Percentiles rank a stretch among this genome's conserved stretches.
Evolutionary conservation across 2,888 invertebrate genomes (phyloP).

Genomic region (Pocota personata): DNA sequence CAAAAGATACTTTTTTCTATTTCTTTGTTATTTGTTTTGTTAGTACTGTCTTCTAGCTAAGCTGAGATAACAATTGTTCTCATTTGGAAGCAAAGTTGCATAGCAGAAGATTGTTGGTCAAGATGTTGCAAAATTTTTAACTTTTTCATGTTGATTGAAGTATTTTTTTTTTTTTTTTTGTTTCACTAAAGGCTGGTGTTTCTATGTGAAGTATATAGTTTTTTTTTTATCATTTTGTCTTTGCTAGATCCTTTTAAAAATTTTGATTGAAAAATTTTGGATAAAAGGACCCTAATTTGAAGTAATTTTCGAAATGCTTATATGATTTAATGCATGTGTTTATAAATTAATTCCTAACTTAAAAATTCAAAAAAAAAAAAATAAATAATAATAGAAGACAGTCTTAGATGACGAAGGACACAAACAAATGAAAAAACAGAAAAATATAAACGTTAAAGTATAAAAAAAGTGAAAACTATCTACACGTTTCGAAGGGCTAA

Average conservation of each 20-base stretch:
- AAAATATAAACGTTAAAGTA: constrained; percentile 42
- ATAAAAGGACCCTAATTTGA: constrained; percentile 28
- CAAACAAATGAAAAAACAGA: constrained; percentile 20
- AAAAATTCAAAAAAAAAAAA: constrained; percentile 22
- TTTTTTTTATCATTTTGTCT: constrained; percentile 58
- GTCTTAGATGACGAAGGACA: constrained; percentile 8
- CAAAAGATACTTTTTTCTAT: constrained; percentile 18
- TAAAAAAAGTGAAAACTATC: constrained; percentile 50
- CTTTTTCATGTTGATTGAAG: constrained; percentile 27
- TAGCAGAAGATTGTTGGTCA: constrained; percentile 80
- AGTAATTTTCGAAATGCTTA: constrained; percentile 37
- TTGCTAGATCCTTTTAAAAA: constrained; percentile 69
- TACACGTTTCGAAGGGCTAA: constrained; percentile 59
- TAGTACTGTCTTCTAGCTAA: constrained; percentile 61
- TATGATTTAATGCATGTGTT: constrained; percentile 46
- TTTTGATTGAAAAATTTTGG: constrained; percentile 64
- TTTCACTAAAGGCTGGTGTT: constrained; percentile 80
- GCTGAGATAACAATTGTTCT: constrained; percentile 55
- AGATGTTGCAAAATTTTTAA: constrained; percentile 78
- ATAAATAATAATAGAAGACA: constrained; percentile 13
- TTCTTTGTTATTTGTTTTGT: neutral
- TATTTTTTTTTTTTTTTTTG: constrained; percentile 18
- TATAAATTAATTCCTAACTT: constrained; percentile 25
- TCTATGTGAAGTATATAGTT: constrained; percentile 80
- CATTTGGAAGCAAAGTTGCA: constrained; percentile 54